Evolutionary conservation across 2,797 vertebrate species (phyloP).

Genomic region (Sarcoramphus papa): DNA sequence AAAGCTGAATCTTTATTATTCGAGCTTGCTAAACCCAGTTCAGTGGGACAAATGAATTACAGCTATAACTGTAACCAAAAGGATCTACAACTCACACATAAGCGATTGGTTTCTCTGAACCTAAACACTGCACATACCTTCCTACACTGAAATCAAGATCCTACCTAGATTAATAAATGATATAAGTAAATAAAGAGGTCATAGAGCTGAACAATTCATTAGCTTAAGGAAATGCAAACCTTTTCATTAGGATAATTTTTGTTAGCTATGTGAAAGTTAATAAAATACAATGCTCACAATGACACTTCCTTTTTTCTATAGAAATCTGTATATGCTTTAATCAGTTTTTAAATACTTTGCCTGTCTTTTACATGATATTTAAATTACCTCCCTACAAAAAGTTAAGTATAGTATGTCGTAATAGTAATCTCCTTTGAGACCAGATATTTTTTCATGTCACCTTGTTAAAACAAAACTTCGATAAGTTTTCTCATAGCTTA

Average conservation of each 20-base stretch:
- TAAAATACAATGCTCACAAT: background rate
- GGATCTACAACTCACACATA: background rate
- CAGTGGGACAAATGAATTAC: conserved; percentile 30
- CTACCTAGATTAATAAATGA: background rate
- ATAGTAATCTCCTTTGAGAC: background rate
- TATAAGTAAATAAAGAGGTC: background rate
- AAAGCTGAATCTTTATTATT: conserved; percentile 22
- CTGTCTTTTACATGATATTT: background rate
- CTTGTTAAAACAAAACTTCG: background rate
- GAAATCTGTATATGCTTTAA: background rate
- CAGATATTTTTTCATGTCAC: background rate
- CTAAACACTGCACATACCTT: background rate
- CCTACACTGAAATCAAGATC: background rate
- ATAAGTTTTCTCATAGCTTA: background rate
- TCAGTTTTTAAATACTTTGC: background rate
- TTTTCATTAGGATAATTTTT: background rate
- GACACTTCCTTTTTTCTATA: background rate
- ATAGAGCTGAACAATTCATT: background rate
- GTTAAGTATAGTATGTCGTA: background rate
- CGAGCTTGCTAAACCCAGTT: conserved; percentile 13
- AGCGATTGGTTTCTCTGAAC: background rate
- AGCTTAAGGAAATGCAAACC: background rate
- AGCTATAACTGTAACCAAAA: conserved; percentile 12
- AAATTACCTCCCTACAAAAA: background rate
- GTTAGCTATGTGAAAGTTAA: background rate